Evolutionary conservation across 1,140 invertebrate genomes (phyloP), one percentile per base, ranked within the genome.

Genomic region (Zaprionus lachaisei): DNA sequence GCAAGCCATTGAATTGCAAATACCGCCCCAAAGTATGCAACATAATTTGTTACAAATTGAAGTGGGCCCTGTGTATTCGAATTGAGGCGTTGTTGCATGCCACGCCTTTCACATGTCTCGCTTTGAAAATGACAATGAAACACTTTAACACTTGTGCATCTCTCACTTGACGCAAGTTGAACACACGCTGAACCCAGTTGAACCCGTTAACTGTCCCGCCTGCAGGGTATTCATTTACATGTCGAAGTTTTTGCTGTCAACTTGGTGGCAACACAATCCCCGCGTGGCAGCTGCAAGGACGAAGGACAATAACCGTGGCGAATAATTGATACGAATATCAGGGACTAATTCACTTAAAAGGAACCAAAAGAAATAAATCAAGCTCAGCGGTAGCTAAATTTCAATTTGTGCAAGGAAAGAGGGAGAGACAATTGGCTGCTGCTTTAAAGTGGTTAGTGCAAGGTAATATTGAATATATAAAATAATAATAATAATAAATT

Each of bases 61-160:
- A 49, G 20, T 24, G 47, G 11, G 47, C 47, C 20, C 6, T 24
- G 47, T 11, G 11, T 24, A 12, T 22, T 4, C 12, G 4, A 1
- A 0, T 14, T 51, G 11, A 51, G 20, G 47, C 12, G 47, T 51
- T 14, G 3, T 14, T 4, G 12, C 63, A 7, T n/a, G 83, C 54
- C 72, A 87, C 83, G 83, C 83, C 83, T 83, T 87, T 86, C 68
- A 49, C 84, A 54, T 87, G 83, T 87, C 77, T 26, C 34, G 11
- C 68, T 83, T 81, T n/a, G n/a, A n/a, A n/a, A n/a, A 41, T 60
- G 15, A 57, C 63, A 38, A 64, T 70, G 38, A 74, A 74, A 47
- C 56, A 47, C 74, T 55, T 79, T 69, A 70, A 38, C 56, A 54
- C 74, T 66, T 79, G 47, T 67, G 63, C 74, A 56, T 58, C 22